These are phyloP conservation scores for Drosophila sturtevanti DNA, from an alignment of 1,140 invertebrate genomes.

Conservation along the genomic window DNA sequence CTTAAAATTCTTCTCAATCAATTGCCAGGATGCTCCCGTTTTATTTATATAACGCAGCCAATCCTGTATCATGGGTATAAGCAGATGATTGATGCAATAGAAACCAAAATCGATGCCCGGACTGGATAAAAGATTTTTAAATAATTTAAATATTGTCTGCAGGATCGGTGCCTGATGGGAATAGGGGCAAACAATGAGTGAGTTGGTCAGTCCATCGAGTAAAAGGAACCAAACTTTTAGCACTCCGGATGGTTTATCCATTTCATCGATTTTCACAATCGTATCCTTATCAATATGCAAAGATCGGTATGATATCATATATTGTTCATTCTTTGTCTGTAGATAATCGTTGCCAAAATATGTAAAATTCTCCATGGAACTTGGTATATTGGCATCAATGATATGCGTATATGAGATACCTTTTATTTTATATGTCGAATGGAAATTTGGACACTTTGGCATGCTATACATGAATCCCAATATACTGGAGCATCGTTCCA, in stretches of 20 bases:
- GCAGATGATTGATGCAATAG: constrained; percentile 94
- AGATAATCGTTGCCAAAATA: constrained; percentile 82
- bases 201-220: constrained; percentile 93
- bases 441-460: constrained; percentile 96
- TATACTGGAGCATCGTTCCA: constrained; percentile 93
- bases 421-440: constrained; percentile 93
- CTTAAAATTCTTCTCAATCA: constrained; percentile 93
- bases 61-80: constrained; percentile 94
- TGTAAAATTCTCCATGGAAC: constrained; percentile 87
- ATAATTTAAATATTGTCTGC: constrained; percentile 92
- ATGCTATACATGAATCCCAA: constrained; percentile 96
- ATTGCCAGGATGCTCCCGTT: constrained; percentile 88
- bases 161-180: constrained; percentile 93
- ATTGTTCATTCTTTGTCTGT: constrained; percentile 82
- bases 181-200: constrained; percentile 90
- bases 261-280: constrained; percentile 85
- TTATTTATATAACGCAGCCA: constrained; percentile 92
- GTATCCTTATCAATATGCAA: constrained; percentile 84
- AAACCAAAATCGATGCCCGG: constrained; percentile 93
- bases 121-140: constrained; percentile 89
- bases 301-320: constrained; percentile 84
- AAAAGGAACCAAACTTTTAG: constrained; percentile 95
- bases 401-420: constrained; percentile 89
- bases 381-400: constrained; percentile 93
- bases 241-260: constrained; percentile 93